These are phyloP conservation scores for Eupithecia dodoneata DNA, from an alignment of 2,888 invertebrate species.

Conservation along the genomic window DNA sequence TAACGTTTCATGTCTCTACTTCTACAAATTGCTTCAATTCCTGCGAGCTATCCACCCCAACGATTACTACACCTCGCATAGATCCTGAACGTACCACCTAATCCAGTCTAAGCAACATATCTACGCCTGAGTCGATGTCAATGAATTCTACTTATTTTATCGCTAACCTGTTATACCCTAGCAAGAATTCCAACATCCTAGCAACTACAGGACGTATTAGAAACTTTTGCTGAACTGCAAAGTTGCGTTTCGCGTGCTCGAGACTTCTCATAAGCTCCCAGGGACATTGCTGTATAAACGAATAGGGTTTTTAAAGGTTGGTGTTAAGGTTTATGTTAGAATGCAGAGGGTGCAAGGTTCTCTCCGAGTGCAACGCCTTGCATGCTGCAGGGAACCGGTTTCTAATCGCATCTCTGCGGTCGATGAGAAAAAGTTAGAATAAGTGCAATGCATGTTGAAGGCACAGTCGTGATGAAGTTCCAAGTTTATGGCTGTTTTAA, in stretches of 20 bases:
- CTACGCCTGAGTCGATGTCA: constrained; percentile 72
- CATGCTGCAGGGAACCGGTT: constrained; percentile 70
- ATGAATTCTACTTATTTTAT: constrained; percentile 74
- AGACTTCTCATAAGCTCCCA: constrained; percentile 44
- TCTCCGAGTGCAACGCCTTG: constrained; percentile 69
- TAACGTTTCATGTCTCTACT: background rate
- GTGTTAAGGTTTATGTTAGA: constrained; percentile 49
- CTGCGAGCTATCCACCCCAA: background rate
- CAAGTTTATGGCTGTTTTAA: constrained; percentile 35
- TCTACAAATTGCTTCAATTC: background rate
- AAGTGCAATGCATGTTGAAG: constrained; percentile 59
- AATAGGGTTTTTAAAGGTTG: constrained; percentile 54
- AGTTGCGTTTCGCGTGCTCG: constrained; percentile 51
- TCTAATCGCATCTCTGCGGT: constrained; percentile 76
- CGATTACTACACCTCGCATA: constrained; percentile 44
- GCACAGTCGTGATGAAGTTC: constrained; percentile 34
- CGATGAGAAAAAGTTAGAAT: constrained; percentile 75
- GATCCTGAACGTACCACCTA: constrained; percentile 50
- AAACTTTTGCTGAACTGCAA: constrained; percentile 53
- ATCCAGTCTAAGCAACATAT: constrained; percentile 69
- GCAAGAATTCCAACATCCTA: constrained; percentile 20
- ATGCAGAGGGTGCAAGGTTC: constrained; percentile 54
- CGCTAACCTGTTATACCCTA: constrained; percentile 59
- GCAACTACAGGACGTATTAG: constrained; percentile 34
- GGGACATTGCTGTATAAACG: constrained; percentile 52